phyloP scores from a whole-genome alignment of 1,140 invertebrate genomes.

The Maniola jurtina region DNA sequence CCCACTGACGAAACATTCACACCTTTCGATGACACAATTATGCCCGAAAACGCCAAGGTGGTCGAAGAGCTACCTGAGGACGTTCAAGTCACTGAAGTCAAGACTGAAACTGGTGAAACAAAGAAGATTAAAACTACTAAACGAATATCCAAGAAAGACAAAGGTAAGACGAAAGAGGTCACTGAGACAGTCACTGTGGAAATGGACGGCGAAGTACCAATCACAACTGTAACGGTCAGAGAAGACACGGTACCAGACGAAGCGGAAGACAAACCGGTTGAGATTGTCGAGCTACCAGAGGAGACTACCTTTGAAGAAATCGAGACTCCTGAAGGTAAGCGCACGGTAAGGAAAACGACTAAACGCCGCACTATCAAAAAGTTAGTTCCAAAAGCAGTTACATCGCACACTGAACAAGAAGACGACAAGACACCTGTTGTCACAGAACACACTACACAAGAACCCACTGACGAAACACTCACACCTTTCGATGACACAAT shows the following conservation, averaged over 20 bases:
- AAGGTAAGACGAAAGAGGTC: neutral
- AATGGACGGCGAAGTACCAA: neutral
- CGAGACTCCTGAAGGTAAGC: neutral
- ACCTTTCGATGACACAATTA: neutral
- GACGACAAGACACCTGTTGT: neutral
- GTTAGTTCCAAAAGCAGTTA: neutral
- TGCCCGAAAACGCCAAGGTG: neutral
- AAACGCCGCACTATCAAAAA: neutral
- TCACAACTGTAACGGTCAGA: neutral
- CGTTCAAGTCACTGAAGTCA: neutral
- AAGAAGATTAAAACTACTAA: neutral
- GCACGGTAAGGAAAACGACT: neutral
- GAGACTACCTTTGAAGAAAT: neutral
- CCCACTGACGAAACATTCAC: neutral
- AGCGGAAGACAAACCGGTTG: neutral
- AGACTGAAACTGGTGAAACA: neutral
- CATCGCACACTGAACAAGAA: neutral
- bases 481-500: neutral
- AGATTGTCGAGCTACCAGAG: neutral
- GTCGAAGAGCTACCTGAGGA: neutral
- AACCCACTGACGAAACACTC: neutral
- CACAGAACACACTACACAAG: neutral
- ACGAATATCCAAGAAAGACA: neutral
- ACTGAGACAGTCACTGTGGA: neutral
- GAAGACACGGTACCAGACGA: neutral